Conservation (phyloP, 2,113 vertebrate species). For the Lagopus leucura region DNA sequence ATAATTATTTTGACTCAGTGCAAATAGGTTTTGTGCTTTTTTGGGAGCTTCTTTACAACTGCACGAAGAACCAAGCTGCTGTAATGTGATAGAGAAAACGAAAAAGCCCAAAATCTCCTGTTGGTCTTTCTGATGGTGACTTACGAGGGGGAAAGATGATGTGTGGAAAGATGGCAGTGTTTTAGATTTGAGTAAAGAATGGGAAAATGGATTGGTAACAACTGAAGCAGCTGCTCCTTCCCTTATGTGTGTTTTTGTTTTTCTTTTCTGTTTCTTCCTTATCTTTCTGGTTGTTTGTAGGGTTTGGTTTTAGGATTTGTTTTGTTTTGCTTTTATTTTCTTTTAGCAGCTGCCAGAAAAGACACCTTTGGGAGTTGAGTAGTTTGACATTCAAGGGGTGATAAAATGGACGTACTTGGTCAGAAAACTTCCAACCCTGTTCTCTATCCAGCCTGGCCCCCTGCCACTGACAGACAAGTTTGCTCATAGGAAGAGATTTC, state of each 20-base stretch:
- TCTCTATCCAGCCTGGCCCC: not conserved
- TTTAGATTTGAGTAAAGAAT: not conserved
- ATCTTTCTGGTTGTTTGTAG: not conserved
- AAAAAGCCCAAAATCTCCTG: not conserved
- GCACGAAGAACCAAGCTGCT: not conserved
- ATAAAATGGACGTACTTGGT: not conserved
- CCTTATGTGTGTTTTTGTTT: not conserved
- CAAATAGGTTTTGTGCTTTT: not conserved
- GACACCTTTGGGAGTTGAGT: not conserved
- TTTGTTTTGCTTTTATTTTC: not conserved
- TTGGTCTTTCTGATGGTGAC: not conserved
- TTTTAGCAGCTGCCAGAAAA: not conserved
- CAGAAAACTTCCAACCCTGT: not conserved
- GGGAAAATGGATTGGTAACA: not conserved
- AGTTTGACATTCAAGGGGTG: not conserved
- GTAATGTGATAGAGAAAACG: not conserved
- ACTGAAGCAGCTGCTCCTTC: not conserved
- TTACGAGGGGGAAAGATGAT: not conserved
- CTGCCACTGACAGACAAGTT: not conserved
- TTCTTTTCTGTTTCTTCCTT: not conserved
- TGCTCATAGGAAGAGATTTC: not conserved
- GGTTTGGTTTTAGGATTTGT: not conserved
- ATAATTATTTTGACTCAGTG: not conserved
- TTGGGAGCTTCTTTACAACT: not conserved
- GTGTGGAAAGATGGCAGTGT: fast-evolving